A percentile compares a stretch with the other conserved stretches of the same genome.
These are phyloP conservation scores for Caenorhabditis sulstoni DNA, from an alignment of 2,888 invertebrate species.

Conservation along the genomic window DNA sequence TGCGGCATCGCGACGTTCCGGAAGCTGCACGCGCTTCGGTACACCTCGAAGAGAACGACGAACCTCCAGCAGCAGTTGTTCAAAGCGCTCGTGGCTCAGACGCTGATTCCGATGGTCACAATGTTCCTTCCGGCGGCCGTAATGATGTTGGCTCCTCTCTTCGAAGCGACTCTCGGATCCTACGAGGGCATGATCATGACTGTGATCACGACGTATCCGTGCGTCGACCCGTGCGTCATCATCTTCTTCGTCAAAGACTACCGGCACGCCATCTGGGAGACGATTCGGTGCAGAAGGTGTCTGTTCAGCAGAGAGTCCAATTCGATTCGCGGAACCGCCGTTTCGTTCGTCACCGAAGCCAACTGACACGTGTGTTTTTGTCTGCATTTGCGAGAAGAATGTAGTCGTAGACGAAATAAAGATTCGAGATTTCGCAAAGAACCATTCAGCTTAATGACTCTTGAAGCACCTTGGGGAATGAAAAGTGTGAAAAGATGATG, in stretches of 20 bases:
- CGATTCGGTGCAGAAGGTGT: slow-evolving; percentile 28
- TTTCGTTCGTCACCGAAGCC: slow-evolving; percentile 32
- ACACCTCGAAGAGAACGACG: slow-evolving; percentile 39
- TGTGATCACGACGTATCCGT: slow-evolving; percentile 54
- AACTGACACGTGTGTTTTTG: not conserved
- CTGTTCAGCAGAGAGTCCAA: slow-evolving; percentile 20
- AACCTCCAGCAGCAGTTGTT: slow-evolving; percentile 50
- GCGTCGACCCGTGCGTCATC: slow-evolving; percentile 52
- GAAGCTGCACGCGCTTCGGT: slow-evolving; percentile 31
- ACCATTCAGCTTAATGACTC: too few species aligned
- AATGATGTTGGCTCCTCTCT: slow-evolving; percentile 49
- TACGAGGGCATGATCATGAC: slow-evolving; percentile 48
- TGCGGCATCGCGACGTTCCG: slow-evolving; percentile 42
- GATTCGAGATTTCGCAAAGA: too few species aligned
- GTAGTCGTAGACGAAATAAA: too few species aligned
- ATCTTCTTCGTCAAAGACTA: slow-evolving; percentile 55
- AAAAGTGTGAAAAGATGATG: too few species aligned
- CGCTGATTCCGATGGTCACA: slow-evolving; percentile 45
- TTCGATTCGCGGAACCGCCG: slow-evolving; percentile 38
- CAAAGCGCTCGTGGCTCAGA: slow-evolving; percentile 52
- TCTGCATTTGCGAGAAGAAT: too few species aligned
- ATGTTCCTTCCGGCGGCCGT: slow-evolving; percentile 52
- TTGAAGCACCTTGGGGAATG: too few species aligned
- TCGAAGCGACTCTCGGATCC: slow-evolving; percentile 38
- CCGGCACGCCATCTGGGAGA: slow-evolving; percentile 37